phyloP scores from a whole-genome alignment of 2,113 vertebrate genomes.

The Nansenia antarctica region DNA sequence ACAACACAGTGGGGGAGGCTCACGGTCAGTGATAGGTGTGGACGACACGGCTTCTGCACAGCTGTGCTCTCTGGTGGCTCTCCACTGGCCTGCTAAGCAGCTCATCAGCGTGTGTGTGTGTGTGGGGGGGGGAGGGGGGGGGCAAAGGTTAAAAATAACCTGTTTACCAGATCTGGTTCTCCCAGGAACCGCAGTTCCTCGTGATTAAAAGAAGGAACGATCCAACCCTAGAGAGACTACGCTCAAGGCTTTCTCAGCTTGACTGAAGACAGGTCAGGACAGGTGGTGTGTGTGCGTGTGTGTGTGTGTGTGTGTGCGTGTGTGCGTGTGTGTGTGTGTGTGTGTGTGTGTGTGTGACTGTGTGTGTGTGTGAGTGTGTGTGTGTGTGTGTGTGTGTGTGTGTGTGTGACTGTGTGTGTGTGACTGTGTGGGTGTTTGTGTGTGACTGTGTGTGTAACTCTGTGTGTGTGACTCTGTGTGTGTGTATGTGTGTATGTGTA shows the following conservation, averaged over 20 bases:
- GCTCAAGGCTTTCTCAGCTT: neutral
- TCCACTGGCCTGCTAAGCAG: slow-evolving; percentile 22
- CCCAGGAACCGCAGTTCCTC: slow-evolving; percentile 35
- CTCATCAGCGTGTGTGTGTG: too few species aligned
- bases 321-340: neutral
- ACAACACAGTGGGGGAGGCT: slow-evolving; percentile 4
- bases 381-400: too few species aligned
- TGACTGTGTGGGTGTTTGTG: too few species aligned
- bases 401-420: too few species aligned
- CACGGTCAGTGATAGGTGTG: neutral
- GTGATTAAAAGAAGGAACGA: slow-evolving; percentile 34
- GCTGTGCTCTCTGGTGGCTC: slow-evolving; percentile 5
- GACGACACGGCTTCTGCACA: slow-evolving; percentile 16
- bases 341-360: neutral
- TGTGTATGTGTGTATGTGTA: too few species aligned
- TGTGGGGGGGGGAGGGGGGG: slow-evolving; percentile 11
- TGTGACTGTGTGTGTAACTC: too few species aligned
- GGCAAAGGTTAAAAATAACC: slow-evolving; percentile 62
- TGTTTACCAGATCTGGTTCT: slow-evolving; percentile 58
- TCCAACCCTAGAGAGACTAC: slow-evolving; percentile 44
- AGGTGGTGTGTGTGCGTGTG: neutral
- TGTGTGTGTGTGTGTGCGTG: neutral
- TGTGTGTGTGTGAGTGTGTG: slow-evolving; percentile 3
- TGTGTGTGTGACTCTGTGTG: too few species aligned
- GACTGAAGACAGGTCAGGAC: slow-evolving; percentile 3